These are phyloP conservation scores for Latrodectus elegans DNA, from an alignment of 2,888 invertebrate species.

Conservation along the genomic window DNA sequence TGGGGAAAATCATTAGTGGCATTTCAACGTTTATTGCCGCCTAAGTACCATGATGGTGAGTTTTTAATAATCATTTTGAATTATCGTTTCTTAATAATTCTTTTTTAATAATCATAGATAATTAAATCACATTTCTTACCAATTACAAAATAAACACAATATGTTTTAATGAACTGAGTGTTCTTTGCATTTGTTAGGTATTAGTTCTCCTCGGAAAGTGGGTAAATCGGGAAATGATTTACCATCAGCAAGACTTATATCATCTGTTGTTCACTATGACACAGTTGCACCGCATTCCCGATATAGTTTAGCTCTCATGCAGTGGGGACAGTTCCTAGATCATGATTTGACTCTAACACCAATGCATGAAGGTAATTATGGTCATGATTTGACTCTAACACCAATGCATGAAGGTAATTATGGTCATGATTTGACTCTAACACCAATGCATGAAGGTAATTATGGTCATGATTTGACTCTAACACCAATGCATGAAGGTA, in stretches of 20 bases:
- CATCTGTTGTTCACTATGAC: constrained; percentile 91
- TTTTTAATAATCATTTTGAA: constrained; percentile 19
- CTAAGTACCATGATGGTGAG: constrained; percentile 89
- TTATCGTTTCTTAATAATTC: neutral
- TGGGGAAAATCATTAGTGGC: constrained; percentile 89
- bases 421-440: constrained; percentile 95
- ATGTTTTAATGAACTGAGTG: neutral
- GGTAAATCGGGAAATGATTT: constrained; percentile 85
- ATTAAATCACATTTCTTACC: neutral
- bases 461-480: neutral
- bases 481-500: too few species aligned
- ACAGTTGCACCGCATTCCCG: constrained; percentile 90
- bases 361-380: constrained; percentile 74
- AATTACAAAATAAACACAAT: neutral
- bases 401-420: constrained; percentile 80
- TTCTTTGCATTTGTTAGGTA: constrained; percentile 77
- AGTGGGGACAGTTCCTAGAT: constrained; percentile 93
- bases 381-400: constrained; percentile 95
- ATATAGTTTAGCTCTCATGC: constrained; percentile 95
- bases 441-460: constrained; percentile 78
- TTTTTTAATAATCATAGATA: neutral
- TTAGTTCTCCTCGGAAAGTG: constrained; percentile 85
- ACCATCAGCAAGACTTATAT: constrained; percentile 90
- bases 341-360: constrained; percentile 97
- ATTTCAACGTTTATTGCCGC: constrained; percentile 88